Conservation (phyloP, 2,797 vertebrate species). For the Cirrhinus molitorella region DNA sequence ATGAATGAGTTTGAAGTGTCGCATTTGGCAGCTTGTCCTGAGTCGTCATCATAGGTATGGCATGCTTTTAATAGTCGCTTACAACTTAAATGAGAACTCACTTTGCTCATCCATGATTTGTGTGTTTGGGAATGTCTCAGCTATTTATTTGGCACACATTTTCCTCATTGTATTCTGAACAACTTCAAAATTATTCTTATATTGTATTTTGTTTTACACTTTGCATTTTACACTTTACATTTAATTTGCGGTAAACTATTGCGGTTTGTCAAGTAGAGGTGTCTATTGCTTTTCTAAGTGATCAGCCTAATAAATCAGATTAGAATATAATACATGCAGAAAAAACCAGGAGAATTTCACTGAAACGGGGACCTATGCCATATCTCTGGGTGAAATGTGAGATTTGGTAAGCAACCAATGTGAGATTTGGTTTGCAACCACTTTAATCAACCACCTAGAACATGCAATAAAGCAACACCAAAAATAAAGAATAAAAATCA, state of each 20-base stretch:
- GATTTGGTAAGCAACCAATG: background rate
- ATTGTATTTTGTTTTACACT: background rate
- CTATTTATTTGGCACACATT: conserved; percentile 15
- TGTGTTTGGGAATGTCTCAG: background rate
- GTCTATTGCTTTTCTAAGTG: background rate
- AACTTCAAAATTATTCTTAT: background rate
- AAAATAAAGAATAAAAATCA: background rate
- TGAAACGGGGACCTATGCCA: background rate
- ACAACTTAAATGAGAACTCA: background rate
- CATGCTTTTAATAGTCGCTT: conserved; percentile 12
- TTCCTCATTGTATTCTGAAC: no score
- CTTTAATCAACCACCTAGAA: background rate
- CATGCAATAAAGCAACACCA: background rate
- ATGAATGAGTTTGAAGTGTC: conserved; percentile 11
- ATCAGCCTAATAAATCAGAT: background rate
- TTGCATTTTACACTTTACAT: background rate
- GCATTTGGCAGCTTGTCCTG: background rate
- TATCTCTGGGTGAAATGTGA: background rate
- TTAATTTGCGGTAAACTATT: background rate
- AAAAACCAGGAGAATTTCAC: background rate
- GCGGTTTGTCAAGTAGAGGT: background rate
- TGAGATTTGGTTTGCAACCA: background rate
- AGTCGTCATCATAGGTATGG: conserved; percentile 23
- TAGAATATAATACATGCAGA: background rate
- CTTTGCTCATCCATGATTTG: conserved; percentile 10